Conservation (phyloP, 1,140 invertebrate genomes). For the Aphaenogaster rudis region DNA sequence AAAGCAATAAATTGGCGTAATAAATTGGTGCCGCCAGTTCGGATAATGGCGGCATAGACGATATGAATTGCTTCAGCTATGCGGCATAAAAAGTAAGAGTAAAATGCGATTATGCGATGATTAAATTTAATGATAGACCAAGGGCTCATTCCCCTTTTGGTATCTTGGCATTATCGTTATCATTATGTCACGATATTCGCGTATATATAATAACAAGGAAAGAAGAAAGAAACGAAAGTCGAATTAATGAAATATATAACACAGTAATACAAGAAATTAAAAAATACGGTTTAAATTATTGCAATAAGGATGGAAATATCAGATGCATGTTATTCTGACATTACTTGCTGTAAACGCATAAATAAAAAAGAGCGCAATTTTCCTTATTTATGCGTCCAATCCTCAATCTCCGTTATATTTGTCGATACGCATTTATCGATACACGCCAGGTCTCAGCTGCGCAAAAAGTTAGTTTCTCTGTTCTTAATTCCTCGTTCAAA, state of each 20-base stretch:
- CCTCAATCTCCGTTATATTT: not conserved
- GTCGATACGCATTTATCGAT: not conserved
- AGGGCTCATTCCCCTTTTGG: not conserved
- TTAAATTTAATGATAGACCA: constrained; percentile 45
- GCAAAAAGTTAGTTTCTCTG: not conserved
- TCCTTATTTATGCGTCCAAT: not conserved
- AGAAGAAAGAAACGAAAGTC: not conserved
- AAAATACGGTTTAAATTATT: not conserved
- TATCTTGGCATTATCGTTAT: not conserved
- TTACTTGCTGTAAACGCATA: constrained; percentile 1
- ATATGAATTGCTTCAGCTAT: constrained; percentile 56
- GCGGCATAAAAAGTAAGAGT: constrained; percentile 24
- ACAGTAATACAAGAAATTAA: not conserved
- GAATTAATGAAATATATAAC: not conserved
- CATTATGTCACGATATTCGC: not conserved
- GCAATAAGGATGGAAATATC: not conserved
- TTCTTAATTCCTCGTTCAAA: constrained; percentile 10
- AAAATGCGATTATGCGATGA: constrained; percentile 28
- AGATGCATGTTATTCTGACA: not conserved
- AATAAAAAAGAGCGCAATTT: not conserved
- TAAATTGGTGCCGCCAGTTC: constrained; percentile 68
- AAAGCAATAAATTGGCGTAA: constrained; percentile 71
- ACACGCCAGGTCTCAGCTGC: not conserved
- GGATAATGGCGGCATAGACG: constrained; percentile 44
- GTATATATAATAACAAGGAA: not conserved